Evolutionary conservation across 2,113 vertebrate species (phyloP).

Genomic region (Grus americana): DNA sequence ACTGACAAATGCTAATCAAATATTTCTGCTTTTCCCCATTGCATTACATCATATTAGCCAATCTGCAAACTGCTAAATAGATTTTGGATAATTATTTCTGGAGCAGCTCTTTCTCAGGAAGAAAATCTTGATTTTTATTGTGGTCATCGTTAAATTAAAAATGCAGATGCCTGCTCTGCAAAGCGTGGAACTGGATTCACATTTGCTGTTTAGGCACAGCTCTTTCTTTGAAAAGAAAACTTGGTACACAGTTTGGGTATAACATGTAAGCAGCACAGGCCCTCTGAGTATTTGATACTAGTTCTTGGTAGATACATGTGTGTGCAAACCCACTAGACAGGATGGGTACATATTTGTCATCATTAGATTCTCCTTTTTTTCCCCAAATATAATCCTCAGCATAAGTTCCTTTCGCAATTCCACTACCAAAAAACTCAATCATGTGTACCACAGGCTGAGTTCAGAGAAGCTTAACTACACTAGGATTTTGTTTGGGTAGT

Average conservation of each 20-base stretch:
- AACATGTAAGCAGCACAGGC: background rate
- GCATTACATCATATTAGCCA: background rate
- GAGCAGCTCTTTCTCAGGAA: constrained; percentile 26
- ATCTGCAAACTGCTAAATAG: constrained; percentile 39
- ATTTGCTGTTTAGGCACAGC: background rate
- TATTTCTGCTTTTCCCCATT: background rate
- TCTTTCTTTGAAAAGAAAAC: background rate
- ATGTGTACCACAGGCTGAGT: background rate
- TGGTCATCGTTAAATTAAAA: constrained; percentile 21
- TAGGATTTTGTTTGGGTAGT: background rate
- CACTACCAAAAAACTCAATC: background rate
- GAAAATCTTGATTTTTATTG: constrained; percentile 24
- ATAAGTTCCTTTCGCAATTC: background rate
- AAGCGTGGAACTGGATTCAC: background rate
- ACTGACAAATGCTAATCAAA: background rate
- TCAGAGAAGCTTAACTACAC: background rate
- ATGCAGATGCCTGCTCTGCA: constrained; percentile 14
- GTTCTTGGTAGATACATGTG: background rate
- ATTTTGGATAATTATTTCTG: constrained; percentile 39
- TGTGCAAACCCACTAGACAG: background rate
- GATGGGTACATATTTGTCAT: background rate
- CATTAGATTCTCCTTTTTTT: background rate
- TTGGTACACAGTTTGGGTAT: background rate
- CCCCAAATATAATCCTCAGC: background rate
- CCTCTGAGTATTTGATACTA: background rate